Conservation (phyloP, 1,140 invertebrate genomes). For the Lamellibrachia luymesi region DNA sequence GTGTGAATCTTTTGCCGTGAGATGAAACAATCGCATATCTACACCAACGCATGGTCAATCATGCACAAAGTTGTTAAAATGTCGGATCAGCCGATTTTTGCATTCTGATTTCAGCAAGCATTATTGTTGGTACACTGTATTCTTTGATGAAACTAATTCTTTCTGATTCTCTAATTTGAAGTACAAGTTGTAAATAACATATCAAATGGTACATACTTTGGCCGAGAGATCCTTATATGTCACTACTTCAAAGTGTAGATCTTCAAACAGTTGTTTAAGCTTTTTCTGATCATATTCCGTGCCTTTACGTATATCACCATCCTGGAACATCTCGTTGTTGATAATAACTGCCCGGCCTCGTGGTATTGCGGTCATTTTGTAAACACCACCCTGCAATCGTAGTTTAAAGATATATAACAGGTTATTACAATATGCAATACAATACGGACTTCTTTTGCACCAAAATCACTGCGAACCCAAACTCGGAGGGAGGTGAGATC, state of each 20-base stretch:
- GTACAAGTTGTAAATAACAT: no score
- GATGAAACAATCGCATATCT: no score
- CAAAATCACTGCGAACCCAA: neutral
- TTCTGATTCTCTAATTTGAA: no score
- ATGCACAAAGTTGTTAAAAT: no score
- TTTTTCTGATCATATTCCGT: neutral
- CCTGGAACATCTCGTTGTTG: neutral
- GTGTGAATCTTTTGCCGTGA: no score
- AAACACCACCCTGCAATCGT: neutral
- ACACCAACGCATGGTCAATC: no score
- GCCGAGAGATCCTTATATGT: neutral
- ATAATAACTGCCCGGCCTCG: conserved; percentile 9
- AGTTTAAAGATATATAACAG: neutral
- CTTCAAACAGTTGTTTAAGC: conserved; percentile 12
- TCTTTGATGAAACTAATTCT: no score
- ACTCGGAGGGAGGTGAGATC: neutral
- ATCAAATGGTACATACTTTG: neutral
- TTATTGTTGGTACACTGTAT: no score
- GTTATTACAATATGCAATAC: no score
- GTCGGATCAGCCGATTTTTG: neutral
- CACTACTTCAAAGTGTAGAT: conserved; percentile 14
- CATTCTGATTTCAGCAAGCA: neutral
- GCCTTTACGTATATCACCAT: neutral
- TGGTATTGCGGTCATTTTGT: neutral
- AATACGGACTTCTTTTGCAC: no score